Base-by-base conservation (phyloP, 2,888 invertebrate genomes). In the Uropetala carovei region DNA sequence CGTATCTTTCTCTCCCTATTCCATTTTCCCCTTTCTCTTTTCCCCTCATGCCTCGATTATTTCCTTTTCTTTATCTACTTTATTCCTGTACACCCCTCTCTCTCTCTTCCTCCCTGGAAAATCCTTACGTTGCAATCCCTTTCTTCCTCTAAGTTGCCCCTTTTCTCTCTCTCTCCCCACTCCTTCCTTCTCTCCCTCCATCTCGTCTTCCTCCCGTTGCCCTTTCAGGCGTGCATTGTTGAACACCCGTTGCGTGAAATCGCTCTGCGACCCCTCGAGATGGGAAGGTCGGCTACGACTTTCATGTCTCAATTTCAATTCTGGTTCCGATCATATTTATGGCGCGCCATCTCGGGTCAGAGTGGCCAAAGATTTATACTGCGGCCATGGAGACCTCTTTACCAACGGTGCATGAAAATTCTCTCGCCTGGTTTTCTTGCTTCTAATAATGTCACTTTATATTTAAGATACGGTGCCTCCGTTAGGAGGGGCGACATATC, bases 241-340 rank as follows among this genome's bases (percentile, higher is more conserved):
- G 75, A 13, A 11, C 30, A 11, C 86, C 27, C 57, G 8, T n/a
- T 58, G 59, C 43, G 64, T 68, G 43, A 43, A 64, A 43, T 89
- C 64, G 30, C 30, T 60, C 30, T 10, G 59, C 89, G 43, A 22
- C 43, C 43, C 89, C 27, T n/a, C 1, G 30, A 64, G 18, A 60
- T n/a, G 59, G 59, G 60, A 86, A 89, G 60, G 64, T 18, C 43
- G 89, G 7, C 89, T n/a, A 13, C 11, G 64, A 89, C 64, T 68
- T 64, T 89, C 68, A 89, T 89, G 89, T 89, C 89, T 89, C 89
- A 89, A 89, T 89, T 89, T 89, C 89, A 89, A 64, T 89, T 89
- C 64, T 89, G 89, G 89, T 89, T 89, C 64, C 89, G n/a, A 64
- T 89, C 43, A 64, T 68, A 89, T 89, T 89, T 43, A 89, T 89